Conservation (phyloP, 64 coral and sea anemone species). For the Pachyseris speciosa region DNA sequence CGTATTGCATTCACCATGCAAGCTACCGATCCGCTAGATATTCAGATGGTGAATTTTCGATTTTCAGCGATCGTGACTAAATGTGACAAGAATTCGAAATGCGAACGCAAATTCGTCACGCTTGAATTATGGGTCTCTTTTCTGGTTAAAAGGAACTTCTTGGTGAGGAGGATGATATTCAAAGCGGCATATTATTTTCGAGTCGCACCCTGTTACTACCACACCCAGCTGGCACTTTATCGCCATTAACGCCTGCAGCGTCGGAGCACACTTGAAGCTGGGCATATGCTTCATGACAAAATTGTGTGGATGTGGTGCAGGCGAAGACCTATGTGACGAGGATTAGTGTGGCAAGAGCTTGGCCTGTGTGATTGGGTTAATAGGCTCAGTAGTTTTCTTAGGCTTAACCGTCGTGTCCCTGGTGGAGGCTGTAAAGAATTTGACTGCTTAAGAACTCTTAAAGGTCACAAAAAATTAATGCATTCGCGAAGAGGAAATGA, state of each 20-base stretch:
- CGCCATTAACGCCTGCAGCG: background rate
- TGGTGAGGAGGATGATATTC: background rate
- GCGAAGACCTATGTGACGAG: background rate
- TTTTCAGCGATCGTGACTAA: background rate
- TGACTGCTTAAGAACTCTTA: too few species aligned
- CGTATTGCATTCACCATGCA: background rate
- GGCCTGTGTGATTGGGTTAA: background rate
- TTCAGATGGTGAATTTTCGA: background rate
- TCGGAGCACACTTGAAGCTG: background rate
- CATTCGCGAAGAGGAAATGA: too few species aligned
- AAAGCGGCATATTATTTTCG: background rate
- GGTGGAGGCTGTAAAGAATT: too few species aligned
- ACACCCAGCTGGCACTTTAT: background rate
- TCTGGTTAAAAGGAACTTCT: background rate
- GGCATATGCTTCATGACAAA: background rate
- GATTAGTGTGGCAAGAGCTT: background rate
- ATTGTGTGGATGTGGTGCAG: background rate
- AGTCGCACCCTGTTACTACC: background rate
- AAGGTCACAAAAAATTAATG: too few species aligned
- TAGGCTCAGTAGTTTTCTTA: background rate
- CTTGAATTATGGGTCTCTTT: background rate
- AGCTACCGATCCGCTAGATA: background rate
- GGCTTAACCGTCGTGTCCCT: too few species aligned
- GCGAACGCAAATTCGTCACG: background rate
- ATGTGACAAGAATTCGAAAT: background rate